A percentile compares a stretch with the other conserved stretches of the same genome.
Conservation (phyloP, 1,140 invertebrate species). For the Lepeophtheirus salmonis region DNA sequence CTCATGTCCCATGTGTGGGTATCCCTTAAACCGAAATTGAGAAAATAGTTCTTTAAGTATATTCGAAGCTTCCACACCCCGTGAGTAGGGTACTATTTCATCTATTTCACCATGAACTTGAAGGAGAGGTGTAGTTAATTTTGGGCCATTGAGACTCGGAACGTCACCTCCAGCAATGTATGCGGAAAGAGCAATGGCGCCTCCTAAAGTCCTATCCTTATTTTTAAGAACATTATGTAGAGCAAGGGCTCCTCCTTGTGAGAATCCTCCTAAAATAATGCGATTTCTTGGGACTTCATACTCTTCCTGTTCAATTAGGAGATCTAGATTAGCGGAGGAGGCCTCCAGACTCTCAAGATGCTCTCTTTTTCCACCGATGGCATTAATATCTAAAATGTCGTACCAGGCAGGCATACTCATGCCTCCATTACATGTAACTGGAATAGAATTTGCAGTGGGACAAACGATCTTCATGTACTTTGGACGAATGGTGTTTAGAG, state of each 20-base stretch:
- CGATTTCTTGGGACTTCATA: background rate
- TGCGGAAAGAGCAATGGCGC: constrained; percentile 7
- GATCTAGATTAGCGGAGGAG: background rate
- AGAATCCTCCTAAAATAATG: constrained; percentile 16
- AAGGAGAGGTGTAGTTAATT: constrained; percentile 8
- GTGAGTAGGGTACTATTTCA: background rate
- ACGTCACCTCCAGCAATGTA: constrained; percentile 8
- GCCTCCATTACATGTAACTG: constrained; percentile 8
- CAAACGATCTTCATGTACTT: constrained; percentile 14
- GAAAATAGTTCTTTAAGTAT: background rate
- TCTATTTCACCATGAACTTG: constrained; percentile 8
- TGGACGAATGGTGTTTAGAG: constrained; percentile 16
- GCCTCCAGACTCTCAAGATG: constrained; percentile 10
- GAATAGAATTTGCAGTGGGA: constrained; percentile 15
- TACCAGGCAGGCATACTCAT: constrained; percentile 18
- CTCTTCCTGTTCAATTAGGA: constrained; percentile 1
- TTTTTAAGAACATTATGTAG: constrained; percentile 4
- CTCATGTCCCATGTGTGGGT: constrained; percentile 12
- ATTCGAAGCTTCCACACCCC: background rate
- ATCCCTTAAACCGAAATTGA: background rate
- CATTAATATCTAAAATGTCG: constrained; percentile 7
- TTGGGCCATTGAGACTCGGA: background rate
- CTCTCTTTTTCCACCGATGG: background rate
- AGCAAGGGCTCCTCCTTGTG: constrained; percentile 15
- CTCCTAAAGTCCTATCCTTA: background rate